Evolutionary conservation across 1,140 invertebrate species (phyloP).

Genomic region (Phortica variegata): DNA sequence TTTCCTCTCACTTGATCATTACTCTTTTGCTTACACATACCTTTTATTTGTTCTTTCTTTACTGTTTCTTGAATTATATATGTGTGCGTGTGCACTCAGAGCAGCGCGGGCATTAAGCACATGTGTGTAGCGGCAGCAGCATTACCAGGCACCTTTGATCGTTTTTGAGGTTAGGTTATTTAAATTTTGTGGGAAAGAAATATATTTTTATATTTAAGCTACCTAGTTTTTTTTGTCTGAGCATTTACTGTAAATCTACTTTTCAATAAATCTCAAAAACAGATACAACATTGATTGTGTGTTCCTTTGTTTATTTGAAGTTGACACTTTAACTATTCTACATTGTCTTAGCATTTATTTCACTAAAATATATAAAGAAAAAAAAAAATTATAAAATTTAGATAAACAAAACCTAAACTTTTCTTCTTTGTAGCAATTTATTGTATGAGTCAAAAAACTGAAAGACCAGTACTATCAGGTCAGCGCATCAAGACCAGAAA

Average conservation of each 20-base stretch:
- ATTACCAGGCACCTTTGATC: not conserved
- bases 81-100: conserved; percentile 11
- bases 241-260: too few relatives aligned
- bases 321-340: too few relatives aligned
- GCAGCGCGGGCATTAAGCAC: conserved; percentile 10
- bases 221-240: too few relatives aligned
- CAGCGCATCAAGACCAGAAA: conserved; percentile 99
- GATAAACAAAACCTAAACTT: conserved; percentile 13
- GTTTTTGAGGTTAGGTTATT: not conserved
- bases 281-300: too few relatives aligned
- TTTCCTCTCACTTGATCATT: conserved; percentile 24
- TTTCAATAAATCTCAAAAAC: too few relatives aligned
- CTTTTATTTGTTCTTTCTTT: conserved; percentile 31
- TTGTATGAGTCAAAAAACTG: conserved; percentile 99
- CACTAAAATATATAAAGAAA: conserved; percentile 2
- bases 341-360: not conserved
- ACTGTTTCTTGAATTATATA: conserved; percentile 24
- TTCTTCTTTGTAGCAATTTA: conserved; percentile 74
- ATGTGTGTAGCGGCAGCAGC: conserved; percentile 14
- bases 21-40: conserved; percentile 9
- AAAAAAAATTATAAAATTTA: conserved; percentile 12
- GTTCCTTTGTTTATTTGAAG: too few relatives aligned
- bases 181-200: too few relatives aligned
- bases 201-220: too few relatives aligned
- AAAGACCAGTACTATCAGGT: conserved; percentile 99